Conservation (phyloP, 2,113 vertebrate genomes). For the Scatophagus argus region DNA sequence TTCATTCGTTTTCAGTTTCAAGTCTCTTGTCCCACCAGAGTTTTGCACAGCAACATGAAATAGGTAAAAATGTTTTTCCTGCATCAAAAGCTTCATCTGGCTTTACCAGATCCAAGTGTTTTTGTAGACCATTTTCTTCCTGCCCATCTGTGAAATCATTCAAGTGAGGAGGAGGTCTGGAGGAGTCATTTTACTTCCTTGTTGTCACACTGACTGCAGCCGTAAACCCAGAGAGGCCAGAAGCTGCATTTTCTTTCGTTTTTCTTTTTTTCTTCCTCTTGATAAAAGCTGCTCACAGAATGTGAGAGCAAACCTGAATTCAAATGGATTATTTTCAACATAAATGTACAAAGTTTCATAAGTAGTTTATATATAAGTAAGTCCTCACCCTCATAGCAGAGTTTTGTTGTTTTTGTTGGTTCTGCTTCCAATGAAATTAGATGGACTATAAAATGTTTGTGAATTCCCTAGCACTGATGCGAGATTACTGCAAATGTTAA, state of each 20-base stretch:
- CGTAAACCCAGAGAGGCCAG: conserved; percentile 31
- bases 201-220: conserved; percentile 53
- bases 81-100: conserved; percentile 6
- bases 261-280: too few relatives aligned
- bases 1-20: not conserved
- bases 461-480: not conserved
- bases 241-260: not conserved
- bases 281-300: too few relatives aligned
- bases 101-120: conserved; percentile 40
- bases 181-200: conserved; percentile 69
- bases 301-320: conserved; percentile 4
- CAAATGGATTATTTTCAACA: not conserved
- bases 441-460: not conserved
- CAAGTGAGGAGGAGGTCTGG: conserved; percentile 62
- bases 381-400: not conserved
- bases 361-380: not conserved
- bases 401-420: not conserved
- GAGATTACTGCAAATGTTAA: not conserved
- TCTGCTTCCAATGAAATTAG: not conserved
- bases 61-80: not conserved
- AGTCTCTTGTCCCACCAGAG: not conserved
- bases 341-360: not conserved
- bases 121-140: conserved; percentile 24
- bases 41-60: not conserved
- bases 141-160: conserved; percentile 74